These are phyloP conservation scores for Drosophila athabasca DNA, from an alignment of 1,140 invertebrate genomes.

Conservation along the genomic window DNA sequence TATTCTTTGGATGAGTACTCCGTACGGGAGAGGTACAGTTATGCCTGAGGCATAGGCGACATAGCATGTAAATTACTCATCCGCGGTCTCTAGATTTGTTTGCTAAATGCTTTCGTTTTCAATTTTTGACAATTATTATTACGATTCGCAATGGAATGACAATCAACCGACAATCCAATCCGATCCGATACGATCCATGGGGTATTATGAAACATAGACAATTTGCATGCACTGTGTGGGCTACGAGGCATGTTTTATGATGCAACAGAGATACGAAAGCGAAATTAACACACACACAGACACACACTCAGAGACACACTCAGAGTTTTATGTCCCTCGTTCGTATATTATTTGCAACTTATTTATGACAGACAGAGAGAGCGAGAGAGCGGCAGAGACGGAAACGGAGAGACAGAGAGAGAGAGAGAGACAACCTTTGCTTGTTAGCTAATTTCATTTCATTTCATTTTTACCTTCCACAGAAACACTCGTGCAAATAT, in stretches of 20 bases:
- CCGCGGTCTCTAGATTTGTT: slow-evolving; percentile 30
- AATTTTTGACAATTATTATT: slow-evolving; percentile 33
- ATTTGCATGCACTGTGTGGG: slow-evolving; percentile 62
- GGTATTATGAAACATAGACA: slow-evolving; percentile 48
- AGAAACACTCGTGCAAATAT: slow-evolving; percentile 44
- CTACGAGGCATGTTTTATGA: slow-evolving; percentile 44
- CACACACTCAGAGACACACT: slow-evolving; percentile 34
- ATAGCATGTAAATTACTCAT: slow-evolving; percentile 42
- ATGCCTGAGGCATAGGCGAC: background rate
- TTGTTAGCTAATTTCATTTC: slow-evolving; percentile 68
- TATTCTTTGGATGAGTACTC: slow-evolving; percentile 18
- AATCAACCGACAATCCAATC: background rate
- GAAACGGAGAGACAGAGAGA: no score
- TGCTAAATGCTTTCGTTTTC: slow-evolving; percentile 46
- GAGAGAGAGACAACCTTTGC: slow-evolving; percentile 23
- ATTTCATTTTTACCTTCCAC: slow-evolving; percentile 29
- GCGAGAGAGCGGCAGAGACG: no score
- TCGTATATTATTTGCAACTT: slow-evolving; percentile 72
- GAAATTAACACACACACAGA: slow-evolving; percentile 20
- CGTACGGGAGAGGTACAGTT: slow-evolving; percentile 27
- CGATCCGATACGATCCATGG: no score
- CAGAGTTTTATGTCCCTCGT: slow-evolving; percentile 52
- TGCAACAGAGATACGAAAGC: slow-evolving; percentile 29
- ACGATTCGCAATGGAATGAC: slow-evolving; percentile 7
- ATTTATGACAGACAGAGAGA: slow-evolving; percentile 57